Percentiles rank a stretch among this genome's conserved stretches.
phyloP scores from a whole-genome alignment of 1,140 invertebrate genomes.

The Tetramorium alpestre region DNA sequence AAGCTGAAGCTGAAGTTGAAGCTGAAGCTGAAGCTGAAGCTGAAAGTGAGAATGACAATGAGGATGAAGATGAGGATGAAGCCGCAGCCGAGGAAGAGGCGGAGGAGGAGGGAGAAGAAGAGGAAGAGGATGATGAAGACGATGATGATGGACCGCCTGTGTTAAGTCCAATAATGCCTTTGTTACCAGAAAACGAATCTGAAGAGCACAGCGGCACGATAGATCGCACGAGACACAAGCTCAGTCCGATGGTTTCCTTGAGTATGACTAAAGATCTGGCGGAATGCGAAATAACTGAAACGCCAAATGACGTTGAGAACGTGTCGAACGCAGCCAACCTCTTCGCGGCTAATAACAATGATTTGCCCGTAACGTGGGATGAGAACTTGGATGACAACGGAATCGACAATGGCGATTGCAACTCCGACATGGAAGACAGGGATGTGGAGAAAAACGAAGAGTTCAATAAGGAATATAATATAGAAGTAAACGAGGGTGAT shows the following conservation, averaged over 20 bases:
- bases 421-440: conserved; percentile 42
- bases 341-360: conserved; percentile 32
- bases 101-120: background rate
- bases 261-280: conserved; percentile 65
- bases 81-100: conserved; percentile 70
- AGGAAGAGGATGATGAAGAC: conserved; percentile 42
- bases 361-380: conserved; percentile 29
- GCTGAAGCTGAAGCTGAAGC: conserved; percentile 29
- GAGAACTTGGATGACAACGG: conserved; percentile 46
- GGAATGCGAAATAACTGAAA: conserved; percentile 60
- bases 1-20: conserved; percentile 17
- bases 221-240: conserved; percentile 74
- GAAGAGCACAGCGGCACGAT: conserved; percentile 63
- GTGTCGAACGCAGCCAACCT: conserved; percentile 51
- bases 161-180: conserved; percentile 82
- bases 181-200: conserved; percentile 67
- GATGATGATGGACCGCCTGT: conserved; percentile 83
- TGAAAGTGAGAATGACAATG: conserved; percentile 32
- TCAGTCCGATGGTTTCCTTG: conserved; percentile 75
- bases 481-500: conserved; percentile 22
- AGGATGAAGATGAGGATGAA: conserved; percentile 62
- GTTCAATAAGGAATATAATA: background rate
- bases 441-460: conserved; percentile 65
- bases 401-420: conserved; percentile 1
- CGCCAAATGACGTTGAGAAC: conserved; percentile 65